Evolutionary conservation across 2,888 invertebrate species (phyloP).

Genomic region (Ferdinandea cuprea): DNA sequence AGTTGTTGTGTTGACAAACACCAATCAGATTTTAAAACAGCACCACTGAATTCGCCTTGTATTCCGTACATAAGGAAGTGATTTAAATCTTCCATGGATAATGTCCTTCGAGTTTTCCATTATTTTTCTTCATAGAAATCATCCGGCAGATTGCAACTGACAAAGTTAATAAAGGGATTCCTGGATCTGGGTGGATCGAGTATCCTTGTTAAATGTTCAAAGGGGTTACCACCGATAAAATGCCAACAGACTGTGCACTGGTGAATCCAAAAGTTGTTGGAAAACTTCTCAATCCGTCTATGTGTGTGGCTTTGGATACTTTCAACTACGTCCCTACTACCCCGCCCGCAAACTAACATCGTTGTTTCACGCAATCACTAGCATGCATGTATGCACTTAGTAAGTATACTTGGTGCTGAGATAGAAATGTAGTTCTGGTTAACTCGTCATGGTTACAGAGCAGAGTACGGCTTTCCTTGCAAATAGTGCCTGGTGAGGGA

Average conservation of each 20-base stretch:
- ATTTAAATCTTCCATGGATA: slow-evolving; percentile 4
- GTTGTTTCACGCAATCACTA: slow-evolving; percentile 37
- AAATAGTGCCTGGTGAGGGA: too few relatives aligned
- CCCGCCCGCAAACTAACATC: too few relatives aligned
- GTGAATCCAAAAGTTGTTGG: slow-evolving; percentile 41
- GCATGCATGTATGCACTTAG: slow-evolving; percentile 31
- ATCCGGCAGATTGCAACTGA: slow-evolving; percentile 19
- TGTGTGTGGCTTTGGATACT: slow-evolving; percentile 14
- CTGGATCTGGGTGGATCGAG: background rate
- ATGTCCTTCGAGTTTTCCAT: slow-evolving; percentile 3
- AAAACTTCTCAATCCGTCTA: slow-evolving; percentile 30
- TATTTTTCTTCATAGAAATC: slow-evolving; percentile 5
- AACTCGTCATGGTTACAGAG: slow-evolving; percentile 28
- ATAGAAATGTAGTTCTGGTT: slow-evolving; percentile 37
- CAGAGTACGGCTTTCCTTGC: too few relatives aligned
- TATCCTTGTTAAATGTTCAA: background rate
- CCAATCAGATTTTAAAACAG: slow-evolving; percentile 8
- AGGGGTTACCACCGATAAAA: background rate
- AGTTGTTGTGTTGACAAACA: slow-evolving; percentile 5
- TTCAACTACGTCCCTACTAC: background rate
- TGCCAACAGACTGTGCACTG: slow-evolving; percentile 21
- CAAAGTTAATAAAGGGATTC: slow-evolving; percentile 32
- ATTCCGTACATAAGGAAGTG: background rate
- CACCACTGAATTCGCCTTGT: background rate
- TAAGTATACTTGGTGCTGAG: slow-evolving; percentile 30